phyloP scores from a whole-genome alignment of 2,888 invertebrate species.

The Phasia obesa region DNA sequence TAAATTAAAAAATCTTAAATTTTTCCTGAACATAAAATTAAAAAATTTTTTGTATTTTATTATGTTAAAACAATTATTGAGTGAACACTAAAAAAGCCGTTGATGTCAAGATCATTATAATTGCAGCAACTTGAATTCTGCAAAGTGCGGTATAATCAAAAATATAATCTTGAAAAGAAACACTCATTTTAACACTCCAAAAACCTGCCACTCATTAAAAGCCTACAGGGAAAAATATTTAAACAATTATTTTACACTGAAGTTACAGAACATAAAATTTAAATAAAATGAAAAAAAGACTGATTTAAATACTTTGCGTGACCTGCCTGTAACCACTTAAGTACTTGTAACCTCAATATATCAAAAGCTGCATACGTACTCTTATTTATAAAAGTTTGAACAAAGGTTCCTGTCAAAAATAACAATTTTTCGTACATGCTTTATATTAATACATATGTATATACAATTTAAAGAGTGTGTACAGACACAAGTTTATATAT shows the following conservation, averaged over 20 bases:
- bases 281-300: background rate
- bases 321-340: constrained; percentile 63
- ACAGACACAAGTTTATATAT: background rate
- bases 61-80: too few relatives aligned
- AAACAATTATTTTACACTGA: constrained; percentile 7
- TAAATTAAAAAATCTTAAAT: too few relatives aligned
- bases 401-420: constrained; percentile 33
- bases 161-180: background rate
- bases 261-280: constrained; percentile 1
- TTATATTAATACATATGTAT: background rate
- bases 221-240: background rate
- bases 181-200: too few relatives aligned
- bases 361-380: constrained; percentile 24
- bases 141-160: background rate
- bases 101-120: too few relatives aligned
- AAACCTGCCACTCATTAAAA: background rate
- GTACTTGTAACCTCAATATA: constrained; percentile 45
- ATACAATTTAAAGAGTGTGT: background rate
- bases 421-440: background rate
- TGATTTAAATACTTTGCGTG: constrained; percentile 65
- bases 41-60: too few relatives aligned
- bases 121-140: too few relatives aligned
- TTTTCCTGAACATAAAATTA: too few relatives aligned
- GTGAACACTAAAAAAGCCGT: too few relatives aligned
- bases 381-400: background rate